phyloP scores from a whole-genome alignment of 2,113 vertebrate genomes.

The Aix galericulata region DNA sequence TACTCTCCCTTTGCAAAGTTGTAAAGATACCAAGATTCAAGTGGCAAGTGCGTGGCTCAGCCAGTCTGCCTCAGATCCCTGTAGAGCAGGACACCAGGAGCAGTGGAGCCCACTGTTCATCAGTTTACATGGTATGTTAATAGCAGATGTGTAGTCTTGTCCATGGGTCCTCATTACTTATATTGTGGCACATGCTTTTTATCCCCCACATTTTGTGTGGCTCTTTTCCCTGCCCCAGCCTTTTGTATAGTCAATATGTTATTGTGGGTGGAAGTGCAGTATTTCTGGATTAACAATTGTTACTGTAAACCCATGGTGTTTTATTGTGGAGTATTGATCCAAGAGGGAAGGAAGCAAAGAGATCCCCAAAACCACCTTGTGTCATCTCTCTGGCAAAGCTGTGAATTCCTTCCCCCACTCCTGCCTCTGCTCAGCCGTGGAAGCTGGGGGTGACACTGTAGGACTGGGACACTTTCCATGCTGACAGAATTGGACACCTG shows the following conservation, averaged over 20 bases:
- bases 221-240: neutral
- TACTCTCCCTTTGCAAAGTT: neutral
- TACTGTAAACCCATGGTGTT: neutral
- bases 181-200: fast-evolving
- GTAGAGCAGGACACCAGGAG: neutral
- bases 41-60: fast-evolving
- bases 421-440: neutral
- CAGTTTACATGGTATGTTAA: neutral
- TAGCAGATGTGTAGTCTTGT: neutral
- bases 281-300: neutral
- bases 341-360: neutral
- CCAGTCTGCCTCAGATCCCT: neutral
- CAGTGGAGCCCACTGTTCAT: neutral
- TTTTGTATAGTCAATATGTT: neutral
- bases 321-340: neutral
- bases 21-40: neutral
- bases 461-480: fast-evolving
- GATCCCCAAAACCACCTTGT: neutral
- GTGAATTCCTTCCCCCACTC: neutral
- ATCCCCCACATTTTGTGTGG: neutral
- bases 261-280: neutral
- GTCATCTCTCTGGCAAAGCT: neutral
- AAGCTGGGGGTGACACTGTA: neutral
- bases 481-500: neutral
- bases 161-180: neutral